Base-by-base conservation (phyloP, 2,888 invertebrate species). In the Drosophila diplacantha region DNA sequence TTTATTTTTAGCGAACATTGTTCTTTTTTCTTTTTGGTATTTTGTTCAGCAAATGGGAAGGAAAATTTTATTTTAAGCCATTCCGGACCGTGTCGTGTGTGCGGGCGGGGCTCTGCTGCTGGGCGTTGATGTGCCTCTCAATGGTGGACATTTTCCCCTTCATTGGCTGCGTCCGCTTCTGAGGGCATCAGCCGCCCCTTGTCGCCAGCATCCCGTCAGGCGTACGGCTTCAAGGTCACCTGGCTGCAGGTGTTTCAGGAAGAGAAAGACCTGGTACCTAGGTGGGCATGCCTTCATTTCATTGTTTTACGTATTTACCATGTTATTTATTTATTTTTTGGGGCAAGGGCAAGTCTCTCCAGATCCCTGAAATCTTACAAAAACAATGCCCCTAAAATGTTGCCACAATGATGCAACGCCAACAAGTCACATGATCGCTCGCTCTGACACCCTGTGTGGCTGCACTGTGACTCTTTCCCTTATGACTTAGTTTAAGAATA, bases 1-100 rank as follows among this genome's bases (percentile, higher is more conserved):
- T 24, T 74, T 80, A 80, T 81, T 81, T 80, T 74, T 81, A 81
- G 81, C 69, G 50, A 43, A 62, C 74, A 72, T 79, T 61, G 73
- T 14, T 14, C 5, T 18, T 29, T 29, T 44, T 16, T 41, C 5
- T n/a, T 22, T 8, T 9, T 22, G 18, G 12, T 29, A 2, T 41
- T 38, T 24, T 18, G 7, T 29, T 74, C 39, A 59, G 51, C 50
- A 44, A 61, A 69, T 69, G 56, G 44, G 22, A 22, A 24, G 24
- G 41, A 24, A 41, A 66, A 66, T 60, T 53, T 51, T 77, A 74
- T 75, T 79, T 77, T 76, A 68, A 69, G 54, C 54, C 18, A 24
- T 37, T 35, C 29, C n/a, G 47, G 18, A 29, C 12, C 41, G 44
- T 14, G 18, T 44, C 29, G 24, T 16, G 56, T 20, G 43, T 49